Base-by-base conservation (phyloP, 2,113 vertebrate species). In the Hemichromis elongatus region DNA sequence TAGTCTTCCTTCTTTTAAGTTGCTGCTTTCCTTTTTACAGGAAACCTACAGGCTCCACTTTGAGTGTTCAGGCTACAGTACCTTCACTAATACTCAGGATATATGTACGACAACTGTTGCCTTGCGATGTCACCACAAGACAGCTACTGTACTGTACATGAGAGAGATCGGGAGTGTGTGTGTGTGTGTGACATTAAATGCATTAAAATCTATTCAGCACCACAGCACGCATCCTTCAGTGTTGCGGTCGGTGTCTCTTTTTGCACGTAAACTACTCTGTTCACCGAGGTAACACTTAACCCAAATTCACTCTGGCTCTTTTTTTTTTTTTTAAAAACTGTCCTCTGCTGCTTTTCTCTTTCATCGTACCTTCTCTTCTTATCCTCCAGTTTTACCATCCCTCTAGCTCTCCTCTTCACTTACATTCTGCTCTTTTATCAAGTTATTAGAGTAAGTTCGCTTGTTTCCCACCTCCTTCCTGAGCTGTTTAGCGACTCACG, bases 251-350 rank as follows among this genome's bases (percentile, higher is more conserved):
- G 7, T 2, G 14, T 90, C 59, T 88, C 50, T 19, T 90, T 73
- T 73, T 26, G 56, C 82, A 92, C 80, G 68, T 81, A 79, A 88
- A 79, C 56, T 53, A 63, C 73, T 89, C 91, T 88, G 86, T 80
- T 91, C 83, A 82, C 68, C 3, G 45, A 91, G 89, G 88, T 82
- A 87, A 90, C 86, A 82, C 89, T 92, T 87, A 93, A 89, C 87
- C 54, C 77, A 91, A 93, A 93, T 89, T 89, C 88, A 84, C 66
- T 86, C 84, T 59, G 75, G 59, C 70, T 85, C 83, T 86, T 70
- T 88, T 84, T 84, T 81, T n/a, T 68, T 75, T 52, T 80, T 30
- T 30, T 30, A 7, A 7, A 2, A 42, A 61, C 88, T 90, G 80
- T 84, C 77, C 83, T 89, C 86, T 26, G 79, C 91, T 80, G 78